Percentiles rank a stretch among this genome's conserved stretches.
phyloP scores from a whole-genome alignment of 2,888 invertebrate genomes.

The Cosmia trapezina region DNA sequence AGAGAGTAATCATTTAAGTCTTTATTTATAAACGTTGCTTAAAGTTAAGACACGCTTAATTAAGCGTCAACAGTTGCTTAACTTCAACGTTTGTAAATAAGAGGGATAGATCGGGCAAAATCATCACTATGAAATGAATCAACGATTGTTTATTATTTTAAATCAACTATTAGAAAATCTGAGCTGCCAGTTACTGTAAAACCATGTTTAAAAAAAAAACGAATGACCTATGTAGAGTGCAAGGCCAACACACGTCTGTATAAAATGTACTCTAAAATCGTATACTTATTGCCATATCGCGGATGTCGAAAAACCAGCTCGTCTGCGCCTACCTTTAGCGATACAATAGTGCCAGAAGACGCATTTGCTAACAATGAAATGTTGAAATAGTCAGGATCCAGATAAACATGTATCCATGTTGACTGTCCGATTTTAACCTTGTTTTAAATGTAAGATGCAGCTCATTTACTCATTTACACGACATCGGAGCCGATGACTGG shows the following conservation, averaged over 20 bases:
- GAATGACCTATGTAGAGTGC: constrained; percentile 5
- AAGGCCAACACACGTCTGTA: neutral
- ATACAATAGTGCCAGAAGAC: constrained; percentile 5
- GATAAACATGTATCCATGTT: constrained; percentile 64
- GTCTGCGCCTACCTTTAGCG: neutral
- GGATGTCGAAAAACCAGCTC: neutral
- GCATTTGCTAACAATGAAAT: neutral
- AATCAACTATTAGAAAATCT: constrained; percentile 20
- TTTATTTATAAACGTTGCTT: neutral
- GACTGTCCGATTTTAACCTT: constrained; percentile 42
- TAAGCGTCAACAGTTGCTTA: neutral
- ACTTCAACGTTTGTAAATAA: neutral
- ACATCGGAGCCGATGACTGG: neutral
- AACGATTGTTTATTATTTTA: constrained; percentile 14
- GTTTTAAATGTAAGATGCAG: neutral
- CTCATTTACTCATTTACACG: no score
- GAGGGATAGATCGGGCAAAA: constrained; percentile 7
- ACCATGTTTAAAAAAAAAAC: neutral
- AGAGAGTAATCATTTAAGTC: neutral
- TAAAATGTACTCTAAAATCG: constrained; percentile 31
- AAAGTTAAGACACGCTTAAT: neutral
- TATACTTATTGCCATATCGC: constrained; percentile 18
- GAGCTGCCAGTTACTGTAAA: constrained; percentile 46
- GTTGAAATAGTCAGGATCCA: constrained; percentile 63
- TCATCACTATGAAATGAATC: neutral